Conservation (phyloP, 2,797 vertebrate genomes). For the Brachyalestes nurse region DNA sequence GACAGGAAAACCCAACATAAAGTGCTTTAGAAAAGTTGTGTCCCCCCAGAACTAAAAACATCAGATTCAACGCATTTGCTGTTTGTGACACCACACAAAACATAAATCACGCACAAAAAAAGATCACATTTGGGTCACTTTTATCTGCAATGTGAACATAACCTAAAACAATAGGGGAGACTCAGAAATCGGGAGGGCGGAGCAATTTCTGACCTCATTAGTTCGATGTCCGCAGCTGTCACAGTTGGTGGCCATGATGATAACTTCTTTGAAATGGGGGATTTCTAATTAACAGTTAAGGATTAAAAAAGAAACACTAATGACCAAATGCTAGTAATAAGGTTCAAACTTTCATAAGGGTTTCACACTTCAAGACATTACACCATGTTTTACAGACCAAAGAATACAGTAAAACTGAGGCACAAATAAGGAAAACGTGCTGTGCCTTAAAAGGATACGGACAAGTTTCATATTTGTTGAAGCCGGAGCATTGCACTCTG, state of each 20-base stretch:
- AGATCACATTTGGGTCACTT: too few relatives aligned
- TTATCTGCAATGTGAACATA: too few relatives aligned
- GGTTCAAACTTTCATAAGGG: too few relatives aligned
- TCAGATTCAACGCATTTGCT: too few relatives aligned
- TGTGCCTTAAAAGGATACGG: conserved; percentile 79
- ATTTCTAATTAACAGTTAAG: conserved; percentile 82
- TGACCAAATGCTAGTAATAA: neutral
- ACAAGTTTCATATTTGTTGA: conserved; percentile 97
- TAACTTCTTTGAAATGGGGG: conserved; percentile 96
- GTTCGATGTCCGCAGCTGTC: conserved; percentile 92
- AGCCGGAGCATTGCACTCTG: conserved; percentile 90
- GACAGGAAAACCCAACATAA: too few relatives aligned
- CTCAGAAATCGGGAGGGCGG: neutral
- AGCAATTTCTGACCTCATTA: conserved; percentile 83
- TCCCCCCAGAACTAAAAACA: too few relatives aligned
- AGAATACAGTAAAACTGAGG: neutral
- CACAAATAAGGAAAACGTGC: neutral
- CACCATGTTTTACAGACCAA: neutral
- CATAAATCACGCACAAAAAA: too few relatives aligned
- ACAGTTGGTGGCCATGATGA: conserved; percentile 97
- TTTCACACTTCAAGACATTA: too few relatives aligned
- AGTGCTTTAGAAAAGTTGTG: too few relatives aligned
- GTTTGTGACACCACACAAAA: too few relatives aligned
- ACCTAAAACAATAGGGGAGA: too few relatives aligned
- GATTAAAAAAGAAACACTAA: conserved; percentile 30